Percentiles rank a stretch among this genome's conserved stretches.
Conservation (phyloP, 2,113 vertebrate genomes). For the Thalassoma bifasciatum region DNA sequence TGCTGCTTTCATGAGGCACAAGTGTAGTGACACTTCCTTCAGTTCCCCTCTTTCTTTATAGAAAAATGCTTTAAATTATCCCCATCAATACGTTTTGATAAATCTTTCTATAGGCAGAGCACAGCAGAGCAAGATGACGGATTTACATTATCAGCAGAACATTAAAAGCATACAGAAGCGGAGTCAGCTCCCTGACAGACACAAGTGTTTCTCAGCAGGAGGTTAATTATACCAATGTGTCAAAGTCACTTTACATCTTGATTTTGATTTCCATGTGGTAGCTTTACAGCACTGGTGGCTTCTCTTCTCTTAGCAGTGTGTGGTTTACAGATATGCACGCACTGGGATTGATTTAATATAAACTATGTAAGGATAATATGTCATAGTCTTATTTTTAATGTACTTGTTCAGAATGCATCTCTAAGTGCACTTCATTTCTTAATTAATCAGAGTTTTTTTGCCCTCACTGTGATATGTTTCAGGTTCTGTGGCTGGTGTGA, state of each 20-base stretch:
- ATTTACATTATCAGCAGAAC: conserved; percentile 37
- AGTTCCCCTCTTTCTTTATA: background rate
- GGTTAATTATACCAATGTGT: conserved; percentile 42
- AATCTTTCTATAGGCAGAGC: conserved; percentile 2
- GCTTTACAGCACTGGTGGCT: background rate
- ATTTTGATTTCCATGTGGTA: conserved; percentile 15
- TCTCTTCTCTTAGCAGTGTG: background rate
- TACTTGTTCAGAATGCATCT: too few relatives aligned
- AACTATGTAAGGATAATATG: background rate
- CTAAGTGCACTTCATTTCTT: too few relatives aligned
- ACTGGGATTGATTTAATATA: conserved; percentile 2
- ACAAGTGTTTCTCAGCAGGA: conserved; percentile 23
- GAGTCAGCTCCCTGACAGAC: conserved; percentile 25
- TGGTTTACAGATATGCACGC: background rate
- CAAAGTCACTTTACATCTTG: conserved; percentile 11
- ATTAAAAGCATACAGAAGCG: conserved; percentile 2
- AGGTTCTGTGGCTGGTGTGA: conserved; percentile 87
- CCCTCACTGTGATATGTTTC: conserved; percentile 16
- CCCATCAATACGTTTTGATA: background rate
- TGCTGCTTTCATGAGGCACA: conserved; percentile 1
- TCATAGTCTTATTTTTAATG: too few relatives aligned
- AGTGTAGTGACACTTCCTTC: background rate
- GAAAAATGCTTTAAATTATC: conserved; percentile 15
- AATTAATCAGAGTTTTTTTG: conserved; percentile 4
- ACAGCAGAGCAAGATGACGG: conserved; percentile 23